Evolutionary conservation across 2,113 vertebrate genomes (phyloP), one percentile per base, ranked within the genome.

Genomic region (Pelodiscus sinensis): DNA sequence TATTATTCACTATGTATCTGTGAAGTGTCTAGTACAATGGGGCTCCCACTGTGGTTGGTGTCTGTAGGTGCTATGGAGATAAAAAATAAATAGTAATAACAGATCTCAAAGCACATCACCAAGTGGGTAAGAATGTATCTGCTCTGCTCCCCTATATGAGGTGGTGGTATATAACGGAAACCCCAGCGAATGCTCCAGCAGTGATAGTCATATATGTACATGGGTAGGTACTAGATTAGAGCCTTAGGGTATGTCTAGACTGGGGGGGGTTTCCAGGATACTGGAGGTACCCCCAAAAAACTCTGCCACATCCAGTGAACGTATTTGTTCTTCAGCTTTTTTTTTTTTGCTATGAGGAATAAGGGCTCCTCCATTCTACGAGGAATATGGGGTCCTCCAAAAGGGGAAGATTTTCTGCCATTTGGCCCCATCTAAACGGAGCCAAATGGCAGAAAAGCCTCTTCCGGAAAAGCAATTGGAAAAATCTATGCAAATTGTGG

Each of bases 171-270:
- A 15, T 54, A 68, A 9, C 1, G 57, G 52, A 82, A 86, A 92
- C 31, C 31, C 22, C 29, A 22, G 15, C 2, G 27, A 3, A 52
- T 51, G 25, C 0, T 0, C 16, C 56, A n/a, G 73, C 0, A 0
- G 0, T 21, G 35, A 29, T 0, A 35, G 54, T 68, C 38, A 27
- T 31, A 84, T 62, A 86, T 35, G 25, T 4, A 0, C 51, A 81
- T 38, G 2, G 19, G 75, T 31, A 31, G 16, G 14, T 12, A 15
- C 8, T 65, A 65, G 24, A 51, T 1, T 51, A 55, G 62, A 14
- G 31, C 44, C 60, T 44, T 0, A 5, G 0, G 44, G 44, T 44
- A 44, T 44, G 44, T 44, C 44, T 44, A 44, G 5, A 44, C 44
- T 44, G 44, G 5, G 44, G 44, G 44, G 44, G 44, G 5, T 44